Conservation (phyloP, 92 coral and sea anemone species). For the Palythoa heliodiscus region DNA sequence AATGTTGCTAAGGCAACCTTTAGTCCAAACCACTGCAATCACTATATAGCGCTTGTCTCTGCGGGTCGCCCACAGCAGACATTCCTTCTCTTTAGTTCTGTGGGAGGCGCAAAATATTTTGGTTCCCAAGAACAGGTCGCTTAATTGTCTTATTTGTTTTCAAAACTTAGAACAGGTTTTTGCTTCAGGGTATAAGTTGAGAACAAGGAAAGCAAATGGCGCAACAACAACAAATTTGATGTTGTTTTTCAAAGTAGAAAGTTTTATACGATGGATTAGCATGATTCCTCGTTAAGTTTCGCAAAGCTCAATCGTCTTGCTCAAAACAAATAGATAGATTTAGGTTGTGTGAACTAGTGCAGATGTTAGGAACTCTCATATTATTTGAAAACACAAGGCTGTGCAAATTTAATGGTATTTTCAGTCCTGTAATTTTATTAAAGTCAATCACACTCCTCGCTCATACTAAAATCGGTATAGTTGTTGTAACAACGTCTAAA, state of each 20-base stretch:
- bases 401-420: slow-evolving; percentile 41
- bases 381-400: slow-evolving; percentile 21
- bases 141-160: slow-evolving; percentile 36
- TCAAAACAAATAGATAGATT: neutral
- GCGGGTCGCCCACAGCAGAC: slow-evolving; percentile 8
- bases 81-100: slow-evolving; percentile 28
- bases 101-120: slow-evolving; percentile 46
- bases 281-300: neutral
- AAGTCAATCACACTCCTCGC: slow-evolving; percentile 2
- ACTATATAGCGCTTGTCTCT: neutral
- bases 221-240: neutral
- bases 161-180: slow-evolving; percentile 33
- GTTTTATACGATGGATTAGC: neutral
- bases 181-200: slow-evolving; percentile 13
- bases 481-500: slow-evolving; percentile 24
- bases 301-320: neutral
- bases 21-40: neutral
- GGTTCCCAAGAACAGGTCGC: slow-evolving; percentile 47
- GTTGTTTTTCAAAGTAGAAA: neutral
- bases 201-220: neutral
- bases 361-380: slow-evolving; percentile 27
- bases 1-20: slow-evolving; percentile 9
- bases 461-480: neutral
- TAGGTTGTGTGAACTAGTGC: slow-evolving; percentile 30
- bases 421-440: slow-evolving; percentile 30